These are phyloP conservation scores for Calypte anna DNA, from an alignment of 2,113 vertebrate species.

Conservation along the genomic window DNA sequence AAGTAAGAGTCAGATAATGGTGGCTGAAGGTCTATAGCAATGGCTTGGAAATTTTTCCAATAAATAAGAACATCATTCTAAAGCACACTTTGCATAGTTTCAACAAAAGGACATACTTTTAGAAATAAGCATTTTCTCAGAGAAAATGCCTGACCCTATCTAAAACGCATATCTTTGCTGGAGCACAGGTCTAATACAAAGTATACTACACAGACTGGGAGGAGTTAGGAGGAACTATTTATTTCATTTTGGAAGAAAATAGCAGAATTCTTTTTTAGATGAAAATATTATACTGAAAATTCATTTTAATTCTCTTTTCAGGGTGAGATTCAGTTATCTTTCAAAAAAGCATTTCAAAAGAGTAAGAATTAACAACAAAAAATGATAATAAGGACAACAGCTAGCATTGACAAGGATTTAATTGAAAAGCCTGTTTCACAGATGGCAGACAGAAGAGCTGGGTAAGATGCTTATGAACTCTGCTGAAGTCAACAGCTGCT, in stretches of 20 bases:
- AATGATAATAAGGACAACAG: neutral
- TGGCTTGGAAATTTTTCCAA: neutral
- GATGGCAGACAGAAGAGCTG: neutral
- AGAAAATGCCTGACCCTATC: neutral
- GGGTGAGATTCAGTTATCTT: neutral
- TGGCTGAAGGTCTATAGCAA: neutral
- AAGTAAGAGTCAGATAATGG: neutral
- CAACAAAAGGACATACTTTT: neutral
- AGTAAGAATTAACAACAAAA: neutral
- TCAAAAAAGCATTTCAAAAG: neutral
- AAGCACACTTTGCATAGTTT: neutral
- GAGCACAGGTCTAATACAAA: neutral
- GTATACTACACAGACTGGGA: neutral
- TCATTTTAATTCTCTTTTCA: neutral
- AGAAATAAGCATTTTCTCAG: neutral
- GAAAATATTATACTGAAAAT: neutral
- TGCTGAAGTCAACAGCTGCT: constrained; percentile 8
- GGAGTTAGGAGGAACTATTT: neutral
- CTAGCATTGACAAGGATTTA: neutral
- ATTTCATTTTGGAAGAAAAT: neutral
- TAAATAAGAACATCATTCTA: neutral
- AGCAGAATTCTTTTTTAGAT: neutral
- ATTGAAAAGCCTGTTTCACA: neutral
- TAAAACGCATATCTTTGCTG: neutral
- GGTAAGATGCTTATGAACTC: neutral